Evolutionary conservation across 2,888 invertebrate species (phyloP).

Genomic region (Epinotia bilunana): DNA sequence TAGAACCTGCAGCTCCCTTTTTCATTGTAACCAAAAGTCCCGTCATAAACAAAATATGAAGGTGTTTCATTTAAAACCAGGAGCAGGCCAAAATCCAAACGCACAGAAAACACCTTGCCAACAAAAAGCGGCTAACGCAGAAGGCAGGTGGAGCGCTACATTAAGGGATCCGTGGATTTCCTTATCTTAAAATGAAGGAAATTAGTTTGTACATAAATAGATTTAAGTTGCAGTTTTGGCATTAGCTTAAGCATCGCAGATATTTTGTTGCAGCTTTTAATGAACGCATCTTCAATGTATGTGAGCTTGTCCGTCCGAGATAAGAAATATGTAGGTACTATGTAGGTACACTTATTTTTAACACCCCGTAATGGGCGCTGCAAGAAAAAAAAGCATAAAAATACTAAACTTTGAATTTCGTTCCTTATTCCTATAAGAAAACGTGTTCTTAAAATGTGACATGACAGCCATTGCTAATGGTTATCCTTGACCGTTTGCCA

Average conservation of each 20-base stretch:
- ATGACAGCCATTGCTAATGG: background rate
- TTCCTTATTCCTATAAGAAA: background rate
- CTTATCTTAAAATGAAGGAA: constrained; percentile 35
- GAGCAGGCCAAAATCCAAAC: constrained; percentile 61
- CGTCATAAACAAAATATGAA: constrained; percentile 36
- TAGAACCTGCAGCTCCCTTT: constrained; percentile 6
- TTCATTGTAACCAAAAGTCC: constrained; percentile 15
- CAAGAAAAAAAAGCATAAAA: background rate
- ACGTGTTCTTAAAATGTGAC: background rate
- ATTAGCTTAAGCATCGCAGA: background rate
- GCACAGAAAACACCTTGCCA: constrained; percentile 67
- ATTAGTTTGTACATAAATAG: constrained; percentile 29
- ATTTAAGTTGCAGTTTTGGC: constrained; percentile 1
- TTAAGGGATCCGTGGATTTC: constrained; percentile 37
- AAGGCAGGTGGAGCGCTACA: constrained; percentile 65
- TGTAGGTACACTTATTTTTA: background rate
- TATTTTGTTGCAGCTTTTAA: background rate
- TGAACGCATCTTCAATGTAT: background rate
- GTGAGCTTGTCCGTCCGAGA: background rate
- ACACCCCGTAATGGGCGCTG: background rate
- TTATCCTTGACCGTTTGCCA: constrained; percentile 8
- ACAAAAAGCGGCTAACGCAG: constrained; percentile 67
- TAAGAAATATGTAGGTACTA: background rate
- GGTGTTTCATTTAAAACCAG: constrained; percentile 39
- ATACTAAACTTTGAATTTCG: too few relatives aligned